Evolutionary conservation across 2,113 vertebrate genomes (phyloP).

Genomic region (Podilymbus podiceps): DNA sequence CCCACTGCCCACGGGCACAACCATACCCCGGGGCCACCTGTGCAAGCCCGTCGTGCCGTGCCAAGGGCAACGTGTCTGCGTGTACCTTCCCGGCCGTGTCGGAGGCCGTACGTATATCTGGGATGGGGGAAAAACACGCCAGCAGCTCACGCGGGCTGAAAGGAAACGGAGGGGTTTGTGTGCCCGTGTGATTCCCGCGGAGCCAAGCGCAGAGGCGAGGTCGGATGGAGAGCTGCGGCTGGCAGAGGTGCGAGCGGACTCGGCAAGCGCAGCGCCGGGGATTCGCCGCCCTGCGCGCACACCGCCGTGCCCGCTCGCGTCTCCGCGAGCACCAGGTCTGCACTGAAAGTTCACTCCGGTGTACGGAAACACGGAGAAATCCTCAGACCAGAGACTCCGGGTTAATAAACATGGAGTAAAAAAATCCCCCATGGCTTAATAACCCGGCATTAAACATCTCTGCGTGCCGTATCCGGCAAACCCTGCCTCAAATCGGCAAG

Average conservation of each 20-base stretch:
- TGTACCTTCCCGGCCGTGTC: fast-evolving
- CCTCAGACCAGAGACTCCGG: fast-evolving
- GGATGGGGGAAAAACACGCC: fast-evolving
- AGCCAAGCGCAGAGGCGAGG: fast-evolving
- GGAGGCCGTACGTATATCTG: fast-evolving
- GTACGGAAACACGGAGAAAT: background rate
- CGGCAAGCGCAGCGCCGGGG: fast-evolving
- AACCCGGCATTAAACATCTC: background rate
- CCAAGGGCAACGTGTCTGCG: fast-evolving
- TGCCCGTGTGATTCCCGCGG: fast-evolving
- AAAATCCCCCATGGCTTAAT: background rate
- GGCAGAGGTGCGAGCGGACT: fast-evolving
- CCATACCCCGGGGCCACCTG: fast-evolving
- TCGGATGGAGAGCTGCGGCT: fast-evolving
- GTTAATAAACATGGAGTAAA: background rate
- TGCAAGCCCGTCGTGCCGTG: background rate
- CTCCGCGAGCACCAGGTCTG: fast-evolving
- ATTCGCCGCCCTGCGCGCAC: fast-evolving
- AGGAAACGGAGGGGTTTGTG: fast-evolving
- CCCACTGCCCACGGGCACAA: fast-evolving
- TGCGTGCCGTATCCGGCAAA: fast-evolving
- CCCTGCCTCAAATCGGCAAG: background rate
- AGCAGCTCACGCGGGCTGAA: fast-evolving
- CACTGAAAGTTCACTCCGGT: fast-evolving
- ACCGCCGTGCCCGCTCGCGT: fast-evolving